Base-by-base conservation (phyloP, 2,797 vertebrate species). In the Calcarius lapponicus region DNA sequence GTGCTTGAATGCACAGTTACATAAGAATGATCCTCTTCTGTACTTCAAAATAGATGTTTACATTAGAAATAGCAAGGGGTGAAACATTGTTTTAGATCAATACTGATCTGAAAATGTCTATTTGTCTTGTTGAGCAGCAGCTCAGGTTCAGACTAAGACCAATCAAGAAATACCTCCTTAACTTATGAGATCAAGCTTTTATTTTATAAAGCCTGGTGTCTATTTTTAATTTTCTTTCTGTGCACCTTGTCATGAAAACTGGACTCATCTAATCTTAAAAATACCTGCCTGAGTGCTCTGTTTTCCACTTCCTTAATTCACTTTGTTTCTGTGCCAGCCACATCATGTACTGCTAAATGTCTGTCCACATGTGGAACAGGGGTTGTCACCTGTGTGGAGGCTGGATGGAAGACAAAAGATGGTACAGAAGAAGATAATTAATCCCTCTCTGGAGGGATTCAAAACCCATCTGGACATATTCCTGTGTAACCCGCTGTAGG, bases 101-200 rank as follows among this genome's bases (percentile, higher is more conserved):
- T 19, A 43, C 8, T 22, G 22, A 51, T 56, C 25, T 40, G 56
- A 48, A 92, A 91, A 70, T 3, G 20, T 45, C 56, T 1, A 1
- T 65, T 85, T 76, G 64, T 83, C 56, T 80, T 48, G 6, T 31
- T 70, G 43, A 64, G 47, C 19, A 66, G 17, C 19, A 86, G 24
- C 32, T 80, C 36, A 79, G 53, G 17, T 75, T 93, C 54, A 83
- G 72, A 64, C 17, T 69, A 69, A 56, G 24, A 56, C 42, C 42
- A 62, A 48, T 56, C 34, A 65, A 79, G 75, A 57, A 38, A 8
- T 7, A 34, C 47, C 15, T 58, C 26, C 31, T 67, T 42, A 79
- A 65, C 3, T 87, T 72, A 72, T 0, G 0, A 71, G 42, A 80
- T 25, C n/a, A n/a, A n/a, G n/a, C 40, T 73, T 87, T 62, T 0